Percentiles rank a stretch among this genome's conserved stretches.
Conservation (phyloP, 2,113 vertebrate genomes). For the Acinonyx jubatus region DNA sequence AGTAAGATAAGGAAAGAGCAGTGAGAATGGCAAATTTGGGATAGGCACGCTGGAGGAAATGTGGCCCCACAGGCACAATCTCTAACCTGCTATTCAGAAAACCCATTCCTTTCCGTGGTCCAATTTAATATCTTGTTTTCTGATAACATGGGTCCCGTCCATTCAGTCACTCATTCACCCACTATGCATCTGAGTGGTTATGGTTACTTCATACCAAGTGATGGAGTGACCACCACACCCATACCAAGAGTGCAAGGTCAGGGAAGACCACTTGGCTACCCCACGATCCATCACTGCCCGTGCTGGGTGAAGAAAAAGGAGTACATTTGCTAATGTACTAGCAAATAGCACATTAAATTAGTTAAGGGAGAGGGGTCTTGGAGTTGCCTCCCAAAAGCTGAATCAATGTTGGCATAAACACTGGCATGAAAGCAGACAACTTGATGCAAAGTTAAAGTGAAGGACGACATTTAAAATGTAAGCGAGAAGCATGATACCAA, state of each 20-base stretch:
- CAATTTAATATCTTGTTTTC: background rate
- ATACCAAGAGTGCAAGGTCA: background rate
- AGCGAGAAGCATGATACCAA: background rate
- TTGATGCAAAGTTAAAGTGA: background rate
- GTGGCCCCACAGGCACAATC: background rate
- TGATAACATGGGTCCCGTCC: background rate
- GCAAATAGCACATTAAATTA: background rate
- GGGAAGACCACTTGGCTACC: background rate
- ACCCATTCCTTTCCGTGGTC: background rate
- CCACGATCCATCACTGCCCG: too few relatives aligned
- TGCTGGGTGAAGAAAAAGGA: background rate
- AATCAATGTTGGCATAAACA: background rate
- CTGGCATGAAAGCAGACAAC: background rate
- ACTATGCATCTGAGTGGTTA: background rate
- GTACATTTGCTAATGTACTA: background rate
- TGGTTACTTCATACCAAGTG: too few relatives aligned
- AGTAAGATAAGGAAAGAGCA: background rate
- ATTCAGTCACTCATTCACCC: background rate
- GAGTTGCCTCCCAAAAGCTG: background rate
- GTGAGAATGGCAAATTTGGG: background rate
- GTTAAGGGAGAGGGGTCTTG: background rate
- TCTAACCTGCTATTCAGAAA: background rate
- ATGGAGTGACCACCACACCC: background rate
- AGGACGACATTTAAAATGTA: conserved; percentile 1
- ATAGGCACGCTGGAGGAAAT: background rate